These are phyloP conservation scores for Chiridota heheva DNA, from an alignment of 35 echinoderm and acorn worm species.

Conservation along the genomic window DNA sequence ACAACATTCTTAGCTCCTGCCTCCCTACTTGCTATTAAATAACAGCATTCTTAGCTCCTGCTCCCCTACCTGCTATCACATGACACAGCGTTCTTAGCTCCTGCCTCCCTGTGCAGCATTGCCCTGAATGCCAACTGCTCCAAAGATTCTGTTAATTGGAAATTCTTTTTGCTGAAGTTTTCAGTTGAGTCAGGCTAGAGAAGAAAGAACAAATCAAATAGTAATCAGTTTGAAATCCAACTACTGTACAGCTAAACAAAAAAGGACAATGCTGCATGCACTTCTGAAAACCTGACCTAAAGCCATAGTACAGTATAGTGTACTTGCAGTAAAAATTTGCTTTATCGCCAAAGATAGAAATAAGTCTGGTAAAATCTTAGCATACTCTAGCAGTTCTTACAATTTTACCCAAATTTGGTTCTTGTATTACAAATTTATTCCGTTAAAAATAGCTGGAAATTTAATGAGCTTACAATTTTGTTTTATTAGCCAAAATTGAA, in stretches of 20 bases:
- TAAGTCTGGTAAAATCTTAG: neutral
- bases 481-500: no score
- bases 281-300: neutral
- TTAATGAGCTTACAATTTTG: no score
- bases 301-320: neutral
- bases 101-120: slow-evolving; percentile 55
- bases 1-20: neutral
- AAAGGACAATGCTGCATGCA: neutral
- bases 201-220: neutral
- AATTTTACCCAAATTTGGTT: no score
- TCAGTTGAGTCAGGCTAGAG: slow-evolving; percentile 39
- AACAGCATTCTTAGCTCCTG: neutral
- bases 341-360: neutral
- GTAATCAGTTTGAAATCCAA: neutral
- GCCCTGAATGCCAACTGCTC: slow-evolving; percentile 58
- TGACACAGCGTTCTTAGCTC: slow-evolving; percentile 60
- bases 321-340: neutral
- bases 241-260: neutral
- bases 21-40: neutral
- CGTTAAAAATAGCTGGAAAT: no score
- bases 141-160: slow-evolving; percentile 65
- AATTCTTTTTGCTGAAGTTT: slow-evolving; percentile 52
- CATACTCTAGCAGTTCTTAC: no score
- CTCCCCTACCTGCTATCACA: slow-evolving; percentile 68
- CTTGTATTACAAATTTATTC: no score